Conservation (phyloP, 35 echinoderm and acorn worm species). For the Lytechinus pictus region DNA sequence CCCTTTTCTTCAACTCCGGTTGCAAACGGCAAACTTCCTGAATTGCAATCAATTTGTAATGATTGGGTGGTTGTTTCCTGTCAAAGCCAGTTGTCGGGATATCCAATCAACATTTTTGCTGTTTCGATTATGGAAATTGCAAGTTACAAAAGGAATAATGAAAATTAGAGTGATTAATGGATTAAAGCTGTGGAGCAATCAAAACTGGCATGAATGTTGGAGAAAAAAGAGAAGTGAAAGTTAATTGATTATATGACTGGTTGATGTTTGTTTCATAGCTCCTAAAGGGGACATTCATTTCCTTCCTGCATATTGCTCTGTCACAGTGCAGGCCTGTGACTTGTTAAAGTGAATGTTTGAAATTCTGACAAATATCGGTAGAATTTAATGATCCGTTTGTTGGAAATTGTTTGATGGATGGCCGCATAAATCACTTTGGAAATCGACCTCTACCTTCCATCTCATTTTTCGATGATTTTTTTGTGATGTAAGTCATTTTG, state of each 20-base stretch:
- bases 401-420: not conserved
- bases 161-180: not conserved
- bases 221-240: not conserved
- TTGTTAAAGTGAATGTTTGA: slow-evolving; percentile 14
- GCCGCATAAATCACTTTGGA: not conserved
- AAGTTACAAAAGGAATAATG: not conserved
- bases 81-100: not conserved
- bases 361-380: not conserved
- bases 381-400: not conserved
- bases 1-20: too few species aligned
- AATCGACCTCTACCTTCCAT: not conserved
- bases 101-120: not conserved
- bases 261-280: not conserved
- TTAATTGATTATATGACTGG: not conserved
- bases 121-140: not conserved
- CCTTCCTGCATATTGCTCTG: not conserved
- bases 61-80: not conserved
- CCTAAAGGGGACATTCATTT: not conserved
- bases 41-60: not conserved
- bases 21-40: not conserved
- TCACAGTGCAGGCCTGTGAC: not conserved
- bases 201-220: not conserved
- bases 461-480: not conserved
- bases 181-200: not conserved
- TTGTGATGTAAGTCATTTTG: not conserved